Percentiles rank a stretch among this genome's conserved stretches.
Conservation (phyloP, 37 sponge, comb jelly and placozoan species). For the Halisarca cf. caerulea region DNA sequence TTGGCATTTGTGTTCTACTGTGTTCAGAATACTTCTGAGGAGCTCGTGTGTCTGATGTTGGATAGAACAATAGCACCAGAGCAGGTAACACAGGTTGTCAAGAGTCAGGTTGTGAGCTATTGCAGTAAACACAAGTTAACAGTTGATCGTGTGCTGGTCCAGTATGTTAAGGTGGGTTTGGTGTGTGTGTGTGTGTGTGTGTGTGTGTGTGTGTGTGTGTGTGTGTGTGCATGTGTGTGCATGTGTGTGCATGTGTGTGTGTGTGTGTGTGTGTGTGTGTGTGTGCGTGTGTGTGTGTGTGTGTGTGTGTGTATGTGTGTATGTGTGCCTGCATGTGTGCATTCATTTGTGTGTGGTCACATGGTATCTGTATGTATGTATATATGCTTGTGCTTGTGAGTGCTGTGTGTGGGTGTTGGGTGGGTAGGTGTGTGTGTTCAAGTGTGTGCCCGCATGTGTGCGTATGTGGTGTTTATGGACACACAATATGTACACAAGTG, state of each 20-base stretch:
- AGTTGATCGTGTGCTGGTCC: slow-evolving; percentile 44
- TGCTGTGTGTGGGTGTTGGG: too few species aligned
- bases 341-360: too few species aligned
- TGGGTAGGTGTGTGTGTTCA: slow-evolving; percentile 33
- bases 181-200: neutral
- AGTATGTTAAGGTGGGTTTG: slow-evolving; percentile 59
- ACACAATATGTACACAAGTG: slow-evolving; percentile 21
- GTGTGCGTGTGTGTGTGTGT: slow-evolving; percentile 19
- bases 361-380: slow-evolving; percentile 8
- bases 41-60: slow-evolving; percentile 47
- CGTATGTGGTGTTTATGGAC: slow-evolving; percentile 1
- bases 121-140: slow-evolving; percentile 19
- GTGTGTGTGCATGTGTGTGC: slow-evolving; percentile 5
- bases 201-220: slow-evolving; percentile 2
- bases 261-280: neutral
- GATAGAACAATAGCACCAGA: slow-evolving; percentile 60
- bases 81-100: slow-evolving; percentile 19
- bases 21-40: slow-evolving; percentile 16
- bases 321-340: slow-evolving; percentile 16
- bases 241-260: slow-evolving; percentile 7
- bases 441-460: slow-evolving; percentile 41
- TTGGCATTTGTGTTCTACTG: too few species aligned
- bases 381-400: neutral
- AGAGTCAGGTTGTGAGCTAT: slow-evolving; percentile 38
- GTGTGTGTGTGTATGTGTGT: slow-evolving; percentile 31